Conservation (phyloP, 2,797 vertebrate species). For the Peromyscus attwateri region DNA sequence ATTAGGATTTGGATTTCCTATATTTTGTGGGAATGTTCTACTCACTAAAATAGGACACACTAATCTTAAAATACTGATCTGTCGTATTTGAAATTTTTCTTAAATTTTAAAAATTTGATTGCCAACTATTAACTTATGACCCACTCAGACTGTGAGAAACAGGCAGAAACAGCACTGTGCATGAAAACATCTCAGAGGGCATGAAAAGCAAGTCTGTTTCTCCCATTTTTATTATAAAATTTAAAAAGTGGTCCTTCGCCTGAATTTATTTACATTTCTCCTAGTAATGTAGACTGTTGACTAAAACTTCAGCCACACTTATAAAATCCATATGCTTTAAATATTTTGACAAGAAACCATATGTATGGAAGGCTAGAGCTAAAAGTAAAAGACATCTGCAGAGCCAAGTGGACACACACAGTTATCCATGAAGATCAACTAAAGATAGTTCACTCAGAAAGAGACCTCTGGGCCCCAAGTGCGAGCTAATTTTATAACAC, state of each 20-base stretch:
- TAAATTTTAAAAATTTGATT: slow-evolving; percentile 58
- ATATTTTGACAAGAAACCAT: slow-evolving; percentile 47
- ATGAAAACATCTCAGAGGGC: slow-evolving; percentile 18
- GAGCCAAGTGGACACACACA: background rate
- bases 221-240: slow-evolving; percentile 60
- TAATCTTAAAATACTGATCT: slow-evolving; percentile 54
- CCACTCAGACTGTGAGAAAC: background rate
- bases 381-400: background rate
- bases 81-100: slow-evolving; percentile 31
- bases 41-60: slow-evolving; percentile 45
- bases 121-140: slow-evolving; percentile 9
- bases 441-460: slow-evolving; percentile 50
- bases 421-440: slow-evolving; percentile 4
- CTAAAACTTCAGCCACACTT: slow-evolving; percentile 23
- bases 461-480: slow-evolving; percentile 12
- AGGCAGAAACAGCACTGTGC: background rate
- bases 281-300: slow-evolving; percentile 44
- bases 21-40: slow-evolving; percentile 42
- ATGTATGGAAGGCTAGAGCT: background rate
- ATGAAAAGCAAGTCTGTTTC: slow-evolving; percentile 35
- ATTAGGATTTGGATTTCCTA: slow-evolving; percentile 13
- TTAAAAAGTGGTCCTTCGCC: slow-evolving; percentile 6
- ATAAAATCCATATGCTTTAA: slow-evolving; percentile 34
- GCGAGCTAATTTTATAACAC: background rate
- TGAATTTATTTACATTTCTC: slow-evolving; percentile 53